A percentile compares a stretch with the other conserved stretches of the same genome.
Conservation (phyloP, 1,140 invertebrate species). For the Coenobita brevimanus region DNA sequence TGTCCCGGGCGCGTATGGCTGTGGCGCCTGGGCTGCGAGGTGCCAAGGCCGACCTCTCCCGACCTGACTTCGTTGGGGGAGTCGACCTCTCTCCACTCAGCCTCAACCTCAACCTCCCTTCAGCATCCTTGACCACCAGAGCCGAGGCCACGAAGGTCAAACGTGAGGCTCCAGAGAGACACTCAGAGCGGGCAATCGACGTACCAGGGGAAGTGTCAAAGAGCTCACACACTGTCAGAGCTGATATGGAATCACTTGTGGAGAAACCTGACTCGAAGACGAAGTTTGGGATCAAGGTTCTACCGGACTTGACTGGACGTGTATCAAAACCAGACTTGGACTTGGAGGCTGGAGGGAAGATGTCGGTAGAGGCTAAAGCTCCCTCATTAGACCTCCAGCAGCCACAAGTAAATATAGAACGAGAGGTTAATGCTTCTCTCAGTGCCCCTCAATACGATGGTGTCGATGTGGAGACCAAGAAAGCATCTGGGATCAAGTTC, state of each 20-base stretch:
- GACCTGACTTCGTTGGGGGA: conserved; percentile 48
- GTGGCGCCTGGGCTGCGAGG: neutral
- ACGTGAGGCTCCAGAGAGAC: conserved; percentile 52
- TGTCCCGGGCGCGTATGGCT: conserved; percentile 34
- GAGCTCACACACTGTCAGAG: neutral
- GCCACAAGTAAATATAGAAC: conserved; percentile 40
- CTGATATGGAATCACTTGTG: neutral
- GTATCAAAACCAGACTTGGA: conserved; percentile 24
- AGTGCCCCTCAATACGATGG: neutral
- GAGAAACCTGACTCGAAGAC: conserved; percentile 39
- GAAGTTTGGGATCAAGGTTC: conserved; percentile 56
- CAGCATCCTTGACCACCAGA: neutral
- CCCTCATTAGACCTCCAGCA: neutral
- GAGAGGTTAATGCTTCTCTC: neutral
- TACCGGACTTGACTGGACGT: conserved; percentile 46
- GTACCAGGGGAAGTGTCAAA: conserved; percentile 37
- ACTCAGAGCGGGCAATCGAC: conserved; percentile 61
- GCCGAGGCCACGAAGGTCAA: conserved; percentile 15
- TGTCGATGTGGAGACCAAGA: neutral
- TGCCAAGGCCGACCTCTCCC: conserved; percentile 10
- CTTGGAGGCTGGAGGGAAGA: conserved; percentile 38
- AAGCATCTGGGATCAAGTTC: conserved; percentile 34
- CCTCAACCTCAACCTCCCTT: neutral
- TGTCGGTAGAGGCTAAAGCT: neutral
- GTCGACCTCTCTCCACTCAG: conserved; percentile 3